Evolutionary conservation across 2,888 invertebrate species (phyloP).

Genomic region (Agonopterix alstromeriana): DNA sequence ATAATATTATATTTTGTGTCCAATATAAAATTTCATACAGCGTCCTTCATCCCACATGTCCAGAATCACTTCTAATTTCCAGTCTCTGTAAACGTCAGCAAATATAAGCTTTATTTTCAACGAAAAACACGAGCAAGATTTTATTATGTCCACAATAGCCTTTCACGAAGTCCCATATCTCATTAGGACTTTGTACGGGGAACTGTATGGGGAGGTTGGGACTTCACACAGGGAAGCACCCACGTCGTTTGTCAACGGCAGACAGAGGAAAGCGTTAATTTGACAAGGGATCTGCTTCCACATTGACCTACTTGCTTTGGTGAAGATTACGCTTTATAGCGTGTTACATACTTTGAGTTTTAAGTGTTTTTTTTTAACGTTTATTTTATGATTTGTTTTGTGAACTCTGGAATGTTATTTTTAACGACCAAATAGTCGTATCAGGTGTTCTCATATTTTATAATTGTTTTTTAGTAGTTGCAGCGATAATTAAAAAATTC

Average conservation of each 20-base stretch:
- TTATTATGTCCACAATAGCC: conserved; percentile 48
- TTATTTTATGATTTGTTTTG: too few relatives aligned
- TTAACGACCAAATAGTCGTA: too few relatives aligned
- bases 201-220: conserved; percentile 1
- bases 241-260: conserved; percentile 60
- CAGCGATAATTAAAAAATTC: too few relatives aligned
- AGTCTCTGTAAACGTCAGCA: conserved; percentile 25
- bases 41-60: background rate
- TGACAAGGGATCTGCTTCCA: conserved; percentile 65
- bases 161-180: background rate
- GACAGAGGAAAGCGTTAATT: conserved; percentile 70
- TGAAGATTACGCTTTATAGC: conserved; percentile 34
- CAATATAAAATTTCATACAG: too few relatives aligned
- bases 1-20: too few relatives aligned
- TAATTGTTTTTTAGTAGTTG: too few relatives aligned
- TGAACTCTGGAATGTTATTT: too few relatives aligned
- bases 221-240: conserved; percentile 17
- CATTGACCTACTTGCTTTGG: conserved; percentile 53
- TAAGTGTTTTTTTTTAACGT: background rate
- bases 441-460: too few relatives aligned
- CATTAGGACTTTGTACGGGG: background rate
- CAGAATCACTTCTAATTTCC: conserved; percentile 15
- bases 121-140: conserved; percentile 31
- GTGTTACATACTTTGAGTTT: conserved; percentile 13
- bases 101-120: conserved; percentile 32